Evolutionary conservation across 30 jellyfish, hydroid and myxozoan species (phyloP).

Genomic region (Turritopsis rubra): DNA sequence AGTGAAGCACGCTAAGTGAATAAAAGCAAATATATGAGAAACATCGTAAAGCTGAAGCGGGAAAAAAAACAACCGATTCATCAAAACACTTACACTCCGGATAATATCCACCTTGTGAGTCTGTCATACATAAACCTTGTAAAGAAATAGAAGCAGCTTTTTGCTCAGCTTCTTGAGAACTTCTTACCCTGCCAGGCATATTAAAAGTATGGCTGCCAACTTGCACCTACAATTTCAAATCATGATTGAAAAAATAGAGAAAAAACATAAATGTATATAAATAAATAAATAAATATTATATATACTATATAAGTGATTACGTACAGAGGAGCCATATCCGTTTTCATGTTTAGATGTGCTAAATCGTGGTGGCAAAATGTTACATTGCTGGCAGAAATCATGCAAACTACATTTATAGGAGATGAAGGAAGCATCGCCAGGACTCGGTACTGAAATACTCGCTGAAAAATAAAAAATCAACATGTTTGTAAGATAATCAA

Average conservation of each 20-base stretch:
- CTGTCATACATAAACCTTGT: conserved; percentile 94
- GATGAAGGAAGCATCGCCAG: conserved; percentile 89
- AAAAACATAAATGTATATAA: not conserved
- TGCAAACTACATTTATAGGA: conserved; percentile 99
- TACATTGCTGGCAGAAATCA: conserved; percentile 98
- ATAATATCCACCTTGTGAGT: conserved; percentile 62
- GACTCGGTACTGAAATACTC: conserved; percentile 93
- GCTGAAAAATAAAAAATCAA: conserved; percentile 38
- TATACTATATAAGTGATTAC: no score
- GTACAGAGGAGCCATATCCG: conserved; percentile 82
- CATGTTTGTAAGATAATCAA: not conserved
- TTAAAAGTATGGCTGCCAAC: conserved; percentile 92
- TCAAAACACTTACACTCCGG: conserved; percentile 57
- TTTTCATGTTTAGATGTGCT: conserved; percentile 64
- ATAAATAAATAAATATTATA: not conserved
- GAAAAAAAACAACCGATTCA: not conserved
- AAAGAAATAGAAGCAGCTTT: conserved; percentile 79
- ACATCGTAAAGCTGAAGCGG: not conserved
- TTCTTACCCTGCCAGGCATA: conserved; percentile 40
- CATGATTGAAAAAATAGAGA: not conserved
- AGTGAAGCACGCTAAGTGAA: conserved; percentile 79
- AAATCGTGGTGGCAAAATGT: conserved; percentile 90
- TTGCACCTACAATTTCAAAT: conserved; percentile 49
- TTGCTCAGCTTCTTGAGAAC: conserved; percentile 91
- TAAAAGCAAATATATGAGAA: not conserved